phyloP scores from a whole-genome alignment of 2,797 vertebrate genomes.

The Rallus crepitans region DNA sequence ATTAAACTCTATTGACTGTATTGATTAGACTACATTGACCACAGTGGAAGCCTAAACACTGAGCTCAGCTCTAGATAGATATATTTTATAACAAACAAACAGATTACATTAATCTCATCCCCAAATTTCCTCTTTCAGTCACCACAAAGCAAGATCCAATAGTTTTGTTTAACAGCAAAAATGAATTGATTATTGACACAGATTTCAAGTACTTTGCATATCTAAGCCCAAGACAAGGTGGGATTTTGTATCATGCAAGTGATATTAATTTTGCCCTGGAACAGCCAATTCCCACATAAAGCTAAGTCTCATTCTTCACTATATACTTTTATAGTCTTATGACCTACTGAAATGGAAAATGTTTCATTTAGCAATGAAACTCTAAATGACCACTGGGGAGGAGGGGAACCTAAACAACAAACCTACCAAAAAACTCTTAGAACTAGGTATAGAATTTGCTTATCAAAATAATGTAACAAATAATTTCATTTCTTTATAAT shows the following conservation, averaged over 20 bases:
- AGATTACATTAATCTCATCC: neutral
- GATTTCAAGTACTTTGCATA: neutral
- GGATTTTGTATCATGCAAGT: neutral
- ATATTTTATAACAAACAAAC: neutral
- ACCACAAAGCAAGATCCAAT: neutral
- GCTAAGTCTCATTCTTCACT: neutral
- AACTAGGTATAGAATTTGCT: neutral
- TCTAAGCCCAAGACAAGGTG: neutral
- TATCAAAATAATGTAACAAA: neutral
- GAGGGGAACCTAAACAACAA: neutral
- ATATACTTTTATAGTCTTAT: neutral
- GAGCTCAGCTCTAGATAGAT: neutral
- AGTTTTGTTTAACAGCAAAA: neutral
- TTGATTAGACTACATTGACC: constrained; percentile 18
- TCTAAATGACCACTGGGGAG: neutral
- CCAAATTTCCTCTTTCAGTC: neutral
- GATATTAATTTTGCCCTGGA: neutral
- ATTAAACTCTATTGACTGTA: constrained; percentile 7
- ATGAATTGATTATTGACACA: neutral
- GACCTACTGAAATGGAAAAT: neutral
- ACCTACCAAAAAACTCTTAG: neutral
- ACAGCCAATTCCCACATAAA: neutral
- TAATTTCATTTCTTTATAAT: neutral
- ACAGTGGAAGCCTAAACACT: neutral
- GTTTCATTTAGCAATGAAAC: neutral